Percentiles rank a stretch among this genome's conserved stretches.
phyloP scores from a whole-genome alignment of 2,888 invertebrate species.

The Mesorhabditis sp. region DNA sequence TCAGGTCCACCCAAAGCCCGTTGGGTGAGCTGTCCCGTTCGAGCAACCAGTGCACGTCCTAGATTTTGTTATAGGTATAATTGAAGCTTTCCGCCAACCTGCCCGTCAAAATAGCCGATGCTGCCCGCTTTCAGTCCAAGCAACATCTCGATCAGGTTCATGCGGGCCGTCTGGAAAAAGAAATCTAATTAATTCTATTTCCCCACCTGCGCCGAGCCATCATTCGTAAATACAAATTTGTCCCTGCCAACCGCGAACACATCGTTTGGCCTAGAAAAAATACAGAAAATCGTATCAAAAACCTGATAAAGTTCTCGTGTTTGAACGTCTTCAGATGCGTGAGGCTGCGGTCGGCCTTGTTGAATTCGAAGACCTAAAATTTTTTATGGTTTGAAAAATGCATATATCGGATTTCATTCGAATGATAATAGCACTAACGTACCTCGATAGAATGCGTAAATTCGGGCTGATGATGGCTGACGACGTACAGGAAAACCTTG shows the following conservation, averaged over 20 bases:
- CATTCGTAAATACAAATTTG: constrained; percentile 34
- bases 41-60: constrained; percentile 20
- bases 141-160: constrained; percentile 23
- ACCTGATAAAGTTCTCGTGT: constrained; percentile 28
- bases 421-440: background rate
- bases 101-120: constrained; percentile 32
- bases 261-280: constrained; percentile 29
- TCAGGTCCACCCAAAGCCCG: constrained; percentile 29
- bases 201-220: constrained; percentile 23
- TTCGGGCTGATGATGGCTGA: constrained; percentile 22
- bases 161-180: constrained; percentile 18
- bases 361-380: constrained; percentile 24
- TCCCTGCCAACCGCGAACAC: constrained; percentile 28
- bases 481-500: constrained; percentile 30
- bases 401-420: background rate
- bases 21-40: constrained; percentile 20
- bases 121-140: constrained; percentile 24
- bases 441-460: constrained; percentile 32
- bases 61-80: constrained; percentile 5
- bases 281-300: background rate
- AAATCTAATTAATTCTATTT: background rate
- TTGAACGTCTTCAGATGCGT: constrained; percentile 27
- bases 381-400: background rate
- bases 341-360: constrained; percentile 20
- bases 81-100: constrained; percentile 13